Base-by-base conservation (phyloP, 2,113 vertebrate species). In the Echinops telfairi region DNA sequence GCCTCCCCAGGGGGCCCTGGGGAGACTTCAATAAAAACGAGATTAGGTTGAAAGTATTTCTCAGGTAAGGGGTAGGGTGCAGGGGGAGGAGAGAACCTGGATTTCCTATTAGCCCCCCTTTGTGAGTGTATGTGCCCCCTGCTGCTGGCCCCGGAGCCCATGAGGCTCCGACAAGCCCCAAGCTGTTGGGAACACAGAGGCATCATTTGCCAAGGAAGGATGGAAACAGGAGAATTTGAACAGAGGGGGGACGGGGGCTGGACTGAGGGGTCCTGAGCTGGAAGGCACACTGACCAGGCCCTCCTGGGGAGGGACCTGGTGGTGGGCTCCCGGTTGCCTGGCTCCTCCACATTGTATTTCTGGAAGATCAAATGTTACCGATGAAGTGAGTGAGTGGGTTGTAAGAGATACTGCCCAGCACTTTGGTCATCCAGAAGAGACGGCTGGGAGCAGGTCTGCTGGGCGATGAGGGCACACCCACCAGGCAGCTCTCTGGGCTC, bases 21-120 rank as follows among this genome's bases (percentile, higher is more conserved):
- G 95, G 86, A 75, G 96, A 92, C 89, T 23, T 88, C 17, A 64
- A 80, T 77, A 88, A 94, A 96, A 87, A 38, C 16, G 4, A 95
- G 94, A 93, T 73, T 87, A 86, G 87, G 87, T 33, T 71, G 90
- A 40, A 86, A 91, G 86, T 89, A 86, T 66, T 80, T 86, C 88
- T 25, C 70, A 29, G 92, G 14, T 43, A 84, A 20, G 79, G 76
- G 79, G 40, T 31, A 77, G 87, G 82, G 4, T 66, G 60, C 58
- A 0, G 1, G 82, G 71, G 81, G 78, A 85, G 88, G 31, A 58
- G 47, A 89, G 80, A 47, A 20, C 1, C 1, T 82, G 84, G 0
- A 2, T 38, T 79, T 92, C 86, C 78, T 60, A 31, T 3, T 22
- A 88, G 92, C 29, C 36, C 6, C 68, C 57, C 82, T 73, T 93